Conservation (phyloP, 2,113 vertebrate species). For the Hemiscyllium ocellatum region DNA sequence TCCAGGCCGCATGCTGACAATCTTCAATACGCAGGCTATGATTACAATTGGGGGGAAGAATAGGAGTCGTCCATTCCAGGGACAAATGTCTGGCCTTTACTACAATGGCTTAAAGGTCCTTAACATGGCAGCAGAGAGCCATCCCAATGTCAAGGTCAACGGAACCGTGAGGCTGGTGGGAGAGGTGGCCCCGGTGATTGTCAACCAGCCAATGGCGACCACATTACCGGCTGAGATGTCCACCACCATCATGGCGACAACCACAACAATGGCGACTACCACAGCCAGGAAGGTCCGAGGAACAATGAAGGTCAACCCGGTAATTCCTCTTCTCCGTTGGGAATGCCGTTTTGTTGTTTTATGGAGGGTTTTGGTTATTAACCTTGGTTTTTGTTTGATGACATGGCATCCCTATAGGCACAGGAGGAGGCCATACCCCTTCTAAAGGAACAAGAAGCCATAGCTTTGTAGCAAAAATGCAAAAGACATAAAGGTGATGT, state of each 20-base stretch:
- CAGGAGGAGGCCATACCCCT: not conserved
- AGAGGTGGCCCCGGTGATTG: constrained; percentile 78
- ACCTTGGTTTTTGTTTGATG: not conserved
- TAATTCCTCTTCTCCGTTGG: not conserved
- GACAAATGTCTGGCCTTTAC: constrained; percentile 94
- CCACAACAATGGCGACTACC: constrained; percentile 90
- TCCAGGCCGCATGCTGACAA: constrained; percentile 90
- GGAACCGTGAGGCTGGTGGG: constrained; percentile 92
- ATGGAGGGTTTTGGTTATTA: too few species aligned
- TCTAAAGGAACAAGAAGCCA: too few species aligned
- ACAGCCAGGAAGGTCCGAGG: constrained; percentile 85
- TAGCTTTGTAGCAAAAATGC: too few species aligned
- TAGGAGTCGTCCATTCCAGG: constrained; percentile 91
- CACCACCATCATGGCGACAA: constrained; percentile 95
- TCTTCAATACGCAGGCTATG: constrained; percentile 98
- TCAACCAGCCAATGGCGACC: constrained; percentile 75
- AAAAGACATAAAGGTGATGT: too few species aligned
- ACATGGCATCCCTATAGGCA: not conserved
- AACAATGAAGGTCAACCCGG: constrained; percentile 18
- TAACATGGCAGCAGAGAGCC: constrained; percentile 93
- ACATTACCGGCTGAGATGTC: constrained; percentile 91
- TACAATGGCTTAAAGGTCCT: constrained; percentile 96
- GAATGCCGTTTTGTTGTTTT: not conserved
- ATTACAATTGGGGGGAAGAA: constrained; percentile 94
- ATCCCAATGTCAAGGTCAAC: constrained; percentile 87